Percentiles rank a stretch among this genome's conserved stretches.
Conservation (phyloP, 2,888 invertebrate genomes). For the Brenthis ino region DNA sequence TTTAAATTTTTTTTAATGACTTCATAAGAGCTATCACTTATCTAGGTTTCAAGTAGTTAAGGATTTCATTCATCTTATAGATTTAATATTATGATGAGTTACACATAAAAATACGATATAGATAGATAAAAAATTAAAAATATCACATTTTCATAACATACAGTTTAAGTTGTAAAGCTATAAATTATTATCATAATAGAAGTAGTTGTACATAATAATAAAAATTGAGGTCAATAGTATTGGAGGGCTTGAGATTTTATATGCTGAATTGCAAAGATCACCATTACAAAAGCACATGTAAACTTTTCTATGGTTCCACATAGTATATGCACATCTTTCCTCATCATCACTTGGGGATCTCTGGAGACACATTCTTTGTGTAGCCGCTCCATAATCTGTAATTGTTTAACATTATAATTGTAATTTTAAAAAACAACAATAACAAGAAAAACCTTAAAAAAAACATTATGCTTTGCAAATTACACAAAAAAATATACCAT, state of each 20-base stretch:
- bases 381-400: conserved; percentile 92
- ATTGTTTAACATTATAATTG: too few species aligned
- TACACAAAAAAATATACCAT: conserved; percentile 80
- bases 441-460: too few species aligned
- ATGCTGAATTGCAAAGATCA: conserved; percentile 89
- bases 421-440: too few species aligned
- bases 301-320: conserved; percentile 91
- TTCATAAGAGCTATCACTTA: neutral
- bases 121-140: neutral
- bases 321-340: conserved; percentile 93
- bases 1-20: conserved; percentile 8
- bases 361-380: conserved; percentile 93
- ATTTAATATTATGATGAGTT: too few species aligned
- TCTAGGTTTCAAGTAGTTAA: neutral
- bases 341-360: conserved; percentile 93
- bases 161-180: conserved; percentile 1
- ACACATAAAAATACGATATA: too few species aligned
- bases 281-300: conserved; percentile 96
- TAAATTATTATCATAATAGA: conserved; percentile 9
- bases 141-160: conserved; percentile 16
- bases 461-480: too few species aligned
- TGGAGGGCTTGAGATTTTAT: conserved; percentile 45
- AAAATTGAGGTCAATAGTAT: conserved; percentile 49
- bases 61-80: neutral
- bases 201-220: conserved; percentile 43